Conservation (phyloP, 2,113 vertebrate species). For the Amazona vittata region DNA sequence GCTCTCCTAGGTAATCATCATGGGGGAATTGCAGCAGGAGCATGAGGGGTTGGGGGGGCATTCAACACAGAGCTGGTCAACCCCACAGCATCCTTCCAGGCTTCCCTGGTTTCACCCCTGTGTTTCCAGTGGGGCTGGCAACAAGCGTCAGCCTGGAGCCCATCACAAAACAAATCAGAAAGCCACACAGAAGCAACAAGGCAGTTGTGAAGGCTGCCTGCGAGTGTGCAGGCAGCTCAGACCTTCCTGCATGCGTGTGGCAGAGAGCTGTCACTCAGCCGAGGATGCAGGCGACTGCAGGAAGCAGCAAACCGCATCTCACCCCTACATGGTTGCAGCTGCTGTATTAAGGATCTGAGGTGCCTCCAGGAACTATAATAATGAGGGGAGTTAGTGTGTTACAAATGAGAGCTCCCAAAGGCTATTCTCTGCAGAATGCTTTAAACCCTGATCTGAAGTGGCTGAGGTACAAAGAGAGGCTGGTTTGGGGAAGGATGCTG, state of each 20-base stretch:
- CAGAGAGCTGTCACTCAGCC: not conserved
- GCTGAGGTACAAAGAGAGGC: not conserved
- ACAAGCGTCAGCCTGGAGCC: not conserved
- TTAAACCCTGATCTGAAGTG: not conserved
- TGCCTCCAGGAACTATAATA: constrained; percentile 52
- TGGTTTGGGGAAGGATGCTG: not conserved
- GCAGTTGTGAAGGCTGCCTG: not conserved
- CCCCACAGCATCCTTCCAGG: not conserved
- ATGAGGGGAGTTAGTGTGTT: constrained; percentile 25
- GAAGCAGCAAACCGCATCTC: not conserved
- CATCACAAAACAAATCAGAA: not conserved
- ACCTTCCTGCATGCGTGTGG: not conserved
- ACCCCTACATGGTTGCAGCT: not conserved
- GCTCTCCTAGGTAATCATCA: not conserved
- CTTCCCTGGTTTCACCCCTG: not conserved
- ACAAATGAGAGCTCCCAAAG: not conserved
- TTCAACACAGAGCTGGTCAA: not conserved
- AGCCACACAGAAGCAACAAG: not conserved
- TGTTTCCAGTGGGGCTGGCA: not conserved
- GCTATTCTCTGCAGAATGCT: not conserved
- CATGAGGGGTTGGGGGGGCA: not conserved
- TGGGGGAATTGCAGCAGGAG: not conserved
- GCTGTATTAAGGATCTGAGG: not conserved
- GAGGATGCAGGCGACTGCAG: not conserved
- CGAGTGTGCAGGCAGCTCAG: not conserved